Base-by-base conservation (phyloP, 2,113 vertebrate species). In the Empidonax alnorum region DNA sequence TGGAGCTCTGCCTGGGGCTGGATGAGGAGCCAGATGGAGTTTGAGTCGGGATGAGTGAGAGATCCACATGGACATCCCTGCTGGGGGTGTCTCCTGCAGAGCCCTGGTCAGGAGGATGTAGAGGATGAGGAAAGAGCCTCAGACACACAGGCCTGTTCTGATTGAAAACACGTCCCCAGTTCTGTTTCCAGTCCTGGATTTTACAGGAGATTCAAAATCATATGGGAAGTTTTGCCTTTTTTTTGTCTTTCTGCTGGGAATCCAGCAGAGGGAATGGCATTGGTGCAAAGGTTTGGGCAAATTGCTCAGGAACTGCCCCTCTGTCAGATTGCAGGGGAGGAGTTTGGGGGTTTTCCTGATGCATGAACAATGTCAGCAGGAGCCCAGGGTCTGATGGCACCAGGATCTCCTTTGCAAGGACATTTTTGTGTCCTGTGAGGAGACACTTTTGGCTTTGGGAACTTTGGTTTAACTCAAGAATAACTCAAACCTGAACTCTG, bases 91-190 rank as follows among this genome's bases (percentile, higher is more conserved):
- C 72, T 58, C 49, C 76, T 28, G 3, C 35, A 3, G 37, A 10
- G 4, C 0, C 49, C 44, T 3, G 31, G 9, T 13, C 1, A 8
- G 50, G 75, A 12, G 10, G 33, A 4, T 0, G 1, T 1, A 0
- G 17, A 30, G 75, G 71, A 5, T 9, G 85, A 37, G 44, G 72
- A 22, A 33, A 31, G 61, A 59, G 19, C 46, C 28, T 44, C 25
- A 1, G 4, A 7, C 17, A 10, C 15, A 1, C n/a, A 19, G 25
- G n/a, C 30, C 19, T 27, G 9, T 8, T 27, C 41, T 75, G 30
- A 10, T 50, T 28, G 13, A n/a, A 77, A 77, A 31, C 21, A 35
- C 46, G 30, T 25, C 15, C 25, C 13, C 21, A 7, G 24, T 15
- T 37, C 33, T 69, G 6, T 12, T 55, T 35, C 35, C 33, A 23